phyloP scores from a whole-genome alignment of 2,888 invertebrate genomes.

The Cephus spinipes region DNA sequence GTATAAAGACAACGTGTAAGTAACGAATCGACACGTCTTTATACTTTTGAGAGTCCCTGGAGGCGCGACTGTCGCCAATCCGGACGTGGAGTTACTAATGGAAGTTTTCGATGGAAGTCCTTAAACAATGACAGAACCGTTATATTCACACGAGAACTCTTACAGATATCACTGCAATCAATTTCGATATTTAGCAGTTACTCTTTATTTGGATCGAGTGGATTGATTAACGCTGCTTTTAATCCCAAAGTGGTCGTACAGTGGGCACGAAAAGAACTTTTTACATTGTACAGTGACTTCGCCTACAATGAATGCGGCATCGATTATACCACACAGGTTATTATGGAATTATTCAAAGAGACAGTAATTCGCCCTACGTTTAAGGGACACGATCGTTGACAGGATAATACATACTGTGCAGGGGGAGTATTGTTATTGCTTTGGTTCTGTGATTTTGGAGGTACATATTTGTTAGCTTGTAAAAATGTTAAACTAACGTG shows the following conservation, averaged over 20 bases:
- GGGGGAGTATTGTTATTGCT: constrained; percentile 60
- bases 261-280: constrained; percentile 52
- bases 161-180: constrained; percentile 58
- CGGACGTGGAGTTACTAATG: background rate
- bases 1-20: constrained; percentile 58
- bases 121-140: background rate
- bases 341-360: constrained; percentile 34
- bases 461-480: constrained; percentile 65
- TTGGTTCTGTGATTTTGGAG: constrained; percentile 66
- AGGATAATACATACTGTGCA: constrained; percentile 51
- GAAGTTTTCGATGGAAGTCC: background rate
- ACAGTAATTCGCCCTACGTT: constrained; percentile 48
- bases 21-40: constrained; percentile 24
- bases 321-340: constrained; percentile 26
- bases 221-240: constrained; percentile 53
- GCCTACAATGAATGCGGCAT: constrained; percentile 54
- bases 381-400: constrained; percentile 50
- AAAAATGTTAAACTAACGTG: constrained; percentile 58
- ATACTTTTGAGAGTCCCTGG: background rate
- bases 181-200: constrained; percentile 58
- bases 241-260: constrained; percentile 47
- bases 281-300: constrained; percentile 66
- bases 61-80: background rate
- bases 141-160: constrained; percentile 25
- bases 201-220: constrained; percentile 54